These are phyloP conservation scores for Oscheius myriophilus DNA, from an alignment of 2,888 invertebrate genomes.

Conservation along the genomic window DNA sequence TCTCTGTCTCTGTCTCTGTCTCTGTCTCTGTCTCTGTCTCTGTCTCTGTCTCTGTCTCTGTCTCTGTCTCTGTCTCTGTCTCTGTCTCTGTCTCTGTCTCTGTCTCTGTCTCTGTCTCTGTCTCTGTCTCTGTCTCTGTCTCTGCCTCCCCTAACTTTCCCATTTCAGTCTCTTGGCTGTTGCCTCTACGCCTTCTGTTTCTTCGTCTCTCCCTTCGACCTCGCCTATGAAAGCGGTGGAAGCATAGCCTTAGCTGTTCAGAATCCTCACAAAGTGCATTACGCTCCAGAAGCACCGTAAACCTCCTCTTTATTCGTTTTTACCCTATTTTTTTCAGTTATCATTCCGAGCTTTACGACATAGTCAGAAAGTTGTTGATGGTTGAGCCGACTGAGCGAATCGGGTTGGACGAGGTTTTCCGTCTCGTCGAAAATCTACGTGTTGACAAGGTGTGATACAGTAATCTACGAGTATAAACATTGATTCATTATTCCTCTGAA, in stretches of 20 bases:
- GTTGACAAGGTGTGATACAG: neutral
- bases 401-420: constrained; percentile 25
- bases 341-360: constrained; percentile 15
- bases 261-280: constrained; percentile 55
- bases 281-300: constrained; percentile 35
- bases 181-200: constrained; percentile 85
- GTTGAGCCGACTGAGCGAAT: constrained; percentile 36
- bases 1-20: too few species aligned
- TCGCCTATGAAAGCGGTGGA: constrained; percentile 84
- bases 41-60: too few species aligned
- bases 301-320: neutral
- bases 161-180: constrained; percentile 82
- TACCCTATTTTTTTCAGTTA: constrained; percentile 2
- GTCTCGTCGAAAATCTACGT: neutral
- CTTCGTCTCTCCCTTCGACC: constrained; percentile 86
- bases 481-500: neutral
- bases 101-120: too few species aligned
- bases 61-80: too few species aligned
- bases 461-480: neutral
- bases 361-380: constrained; percentile 35
- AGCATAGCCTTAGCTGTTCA: constrained; percentile 85
- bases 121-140: too few species aligned
- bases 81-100: too few species aligned
- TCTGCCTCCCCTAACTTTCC: neutral
- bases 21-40: too few species aligned